Percentiles rank a stretch among this genome's conserved stretches.
phyloP scores from a whole-genome alignment of 2,888 invertebrate genomes.

The Caenorhabditis sulstoni region DNA sequence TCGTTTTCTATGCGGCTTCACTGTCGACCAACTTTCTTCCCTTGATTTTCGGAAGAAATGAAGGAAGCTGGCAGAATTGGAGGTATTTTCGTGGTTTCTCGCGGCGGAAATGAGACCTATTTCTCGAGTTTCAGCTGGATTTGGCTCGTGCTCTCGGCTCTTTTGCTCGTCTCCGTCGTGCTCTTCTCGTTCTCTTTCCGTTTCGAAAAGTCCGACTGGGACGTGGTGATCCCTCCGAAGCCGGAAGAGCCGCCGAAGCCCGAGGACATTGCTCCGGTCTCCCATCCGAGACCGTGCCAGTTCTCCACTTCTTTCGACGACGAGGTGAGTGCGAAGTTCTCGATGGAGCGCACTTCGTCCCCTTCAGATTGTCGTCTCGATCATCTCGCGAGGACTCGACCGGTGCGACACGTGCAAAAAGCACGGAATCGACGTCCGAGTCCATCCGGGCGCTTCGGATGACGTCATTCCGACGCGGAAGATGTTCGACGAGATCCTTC shows the following conservation, averaged over 20 bases:
- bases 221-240: conserved; percentile 6
- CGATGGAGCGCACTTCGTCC: not conserved
- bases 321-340: conserved; percentile 30
- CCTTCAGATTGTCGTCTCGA: conserved; percentile 53
- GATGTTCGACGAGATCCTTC: conserved; percentile 46
- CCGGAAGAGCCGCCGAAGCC: conserved; percentile 19
- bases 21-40: conserved; percentile 24
- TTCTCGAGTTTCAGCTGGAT: conserved; percentile 25
- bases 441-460: conserved; percentile 25
- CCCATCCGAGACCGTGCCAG: conserved; percentile 48
- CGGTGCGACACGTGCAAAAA: conserved; percentile 58
- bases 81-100: not conserved
- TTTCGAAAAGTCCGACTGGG: conserved; percentile 49
- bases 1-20: conserved; percentile 13
- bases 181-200: conserved; percentile 36
- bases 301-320: conserved; percentile 53
- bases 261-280: conserved; percentile 54
- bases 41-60: conserved; percentile 8
- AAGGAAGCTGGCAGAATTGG: not conserved
- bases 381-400: conserved; percentile 50
- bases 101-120: not conserved
- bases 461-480: conserved; percentile 45
- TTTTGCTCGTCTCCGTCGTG: conserved; percentile 18
- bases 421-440: conserved; percentile 39
- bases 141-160: conserved; percentile 28